Base-by-base conservation (phyloP, 2,888 invertebrate genomes). In the Apoderus coryli region DNA sequence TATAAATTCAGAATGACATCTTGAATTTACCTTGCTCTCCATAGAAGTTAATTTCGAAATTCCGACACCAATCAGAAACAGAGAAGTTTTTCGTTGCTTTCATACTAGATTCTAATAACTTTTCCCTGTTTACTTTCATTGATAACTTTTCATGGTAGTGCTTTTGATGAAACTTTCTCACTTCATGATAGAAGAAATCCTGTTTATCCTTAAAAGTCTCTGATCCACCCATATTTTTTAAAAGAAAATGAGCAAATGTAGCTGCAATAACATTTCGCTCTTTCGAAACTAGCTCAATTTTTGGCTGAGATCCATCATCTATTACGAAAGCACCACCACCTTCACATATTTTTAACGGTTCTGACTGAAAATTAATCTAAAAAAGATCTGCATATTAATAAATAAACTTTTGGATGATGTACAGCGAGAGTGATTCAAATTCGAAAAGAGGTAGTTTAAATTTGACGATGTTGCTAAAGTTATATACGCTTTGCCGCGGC, bases 201-300 rank as follows among this genome's bases (percentile, higher is more conserved):
- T 57, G 57, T 36, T 50, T 50, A 32, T 50, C 50, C 65, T 88
- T 86, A 54, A 93, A 92, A 7, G 88, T 82, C 59, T 92, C 92
- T 25, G 89, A 90, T 3, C 92, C 92, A 29, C 90, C 92, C 56
- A 89, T 89, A 63, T 90, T 90, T 61, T 86, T 86, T 15, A 89
- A 62, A 40, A 92, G 68, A 54, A 90, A 85, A 52, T 85, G 78
- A 2, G 89, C 84, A 59, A 88, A 92, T 12, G 89, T 85, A 35
- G 92, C 90, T 3, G 88, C 89, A 42, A 92, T 80, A 28, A 90
- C 79, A 56, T 89, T 88, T 3, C 89, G 68, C 56, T 89, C 85
- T 40, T 77, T 73, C 3, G 85, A 79, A 34, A 76, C 72, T 45
- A 92, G 62, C 56, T 80, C 76, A 38, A 92, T 72, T 46, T 77